A percentile compares a stretch with the other conserved stretches of the same genome.
These are phyloP conservation scores for Acromyrmex echinatior DNA, from an alignment of 1,140 invertebrate genomes.

Conservation along the genomic window DNA sequence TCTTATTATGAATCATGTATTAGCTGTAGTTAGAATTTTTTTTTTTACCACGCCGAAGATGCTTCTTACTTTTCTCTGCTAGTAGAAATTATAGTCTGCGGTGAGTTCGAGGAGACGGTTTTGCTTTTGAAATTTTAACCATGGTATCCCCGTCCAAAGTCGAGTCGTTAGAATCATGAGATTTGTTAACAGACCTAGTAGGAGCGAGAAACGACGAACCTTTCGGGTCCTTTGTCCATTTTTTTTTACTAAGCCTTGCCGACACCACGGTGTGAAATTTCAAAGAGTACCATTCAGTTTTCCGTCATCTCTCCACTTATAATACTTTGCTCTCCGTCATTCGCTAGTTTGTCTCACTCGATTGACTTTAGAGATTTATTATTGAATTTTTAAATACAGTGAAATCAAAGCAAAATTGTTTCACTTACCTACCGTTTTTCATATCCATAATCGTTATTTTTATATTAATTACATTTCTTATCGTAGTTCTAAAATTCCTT, in stretches of 20 bases:
- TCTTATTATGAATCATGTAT: not conserved
- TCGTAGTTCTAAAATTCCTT: not conserved
- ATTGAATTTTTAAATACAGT: not conserved
- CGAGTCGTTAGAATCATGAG: constrained; percentile 71
- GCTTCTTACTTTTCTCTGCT: not conserved
- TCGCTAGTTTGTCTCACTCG: constrained; percentile 21
- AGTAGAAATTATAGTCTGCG: not conserved
- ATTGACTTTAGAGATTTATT: not conserved
- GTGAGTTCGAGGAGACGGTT: constrained; percentile 51
- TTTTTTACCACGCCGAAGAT: not conserved
- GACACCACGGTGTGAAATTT: constrained; percentile 59
- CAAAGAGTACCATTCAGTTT: constrained; percentile 48
- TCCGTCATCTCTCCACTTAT: not conserved
- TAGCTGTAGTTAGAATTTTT: not conserved
- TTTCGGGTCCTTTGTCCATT: constrained; percentile 51
- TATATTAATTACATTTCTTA: not conserved
- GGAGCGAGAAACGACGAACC: constrained; percentile 37
- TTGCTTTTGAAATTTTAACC: constrained; percentile 75
- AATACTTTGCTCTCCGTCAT: constrained; percentile 6
- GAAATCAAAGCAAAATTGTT: not conserved
- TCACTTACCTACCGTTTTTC: not conserved
- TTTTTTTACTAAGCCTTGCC: constrained; percentile 6
- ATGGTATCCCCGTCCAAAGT: constrained; percentile 26
- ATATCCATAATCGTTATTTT: not conserved
- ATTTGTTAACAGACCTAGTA: constrained; percentile 71